Base-by-base conservation (phyloP, 1,140 invertebrate genomes). In the Tenebrio molitor region DNA sequence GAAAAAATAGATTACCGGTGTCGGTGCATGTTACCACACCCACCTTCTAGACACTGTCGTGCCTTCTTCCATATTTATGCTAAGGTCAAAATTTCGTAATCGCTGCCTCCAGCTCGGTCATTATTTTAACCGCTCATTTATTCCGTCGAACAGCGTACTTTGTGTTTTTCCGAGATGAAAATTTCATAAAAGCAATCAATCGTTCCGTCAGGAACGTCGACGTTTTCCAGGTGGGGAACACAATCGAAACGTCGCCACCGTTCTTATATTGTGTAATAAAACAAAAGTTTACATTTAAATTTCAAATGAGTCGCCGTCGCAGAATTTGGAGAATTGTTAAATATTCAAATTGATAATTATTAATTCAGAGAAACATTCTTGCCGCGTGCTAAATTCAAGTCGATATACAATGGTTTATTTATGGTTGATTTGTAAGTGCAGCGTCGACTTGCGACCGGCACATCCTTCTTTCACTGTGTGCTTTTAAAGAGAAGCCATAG, bases 401-500 rank as follows among this genome's bases (percentile, higher is more conserved):
- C 23, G 21, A 29, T 25, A 12, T 25, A 33, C 23, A 50, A 50
- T 58, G n/a, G 50, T 14, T 58, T 58, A 58, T 58, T 58, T 29
- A 58, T 58, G n/a, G 50, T 25, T 58, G 50, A 58, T 58, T 58
- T 58, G 50, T 21, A 21, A 15, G 46, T 58, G 14, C 21, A 25
- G 12, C 2, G n/a, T 33, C 50, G 50, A 29, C 50, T 58, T 29
- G 12, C 19, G 21, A 58, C n/a, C 4, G n/a, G 21, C 23, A 58
- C 46, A 58, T 58, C 50, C 50, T 58, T 58, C 50, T 58, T 29
- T 25, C 50, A 58, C 21, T n/a, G 50, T 29, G 42, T 58, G 50
- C 50, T 58, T 44, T 58, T 58, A 58, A 58, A 58, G 50, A 58
- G 50, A 29, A 58, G 21, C 50, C 23, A 29, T 58, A 58, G 21